Evolutionary conservation across 2,888 invertebrate genomes (phyloP).

Genomic region (Hemithea aestivaria): DNA sequence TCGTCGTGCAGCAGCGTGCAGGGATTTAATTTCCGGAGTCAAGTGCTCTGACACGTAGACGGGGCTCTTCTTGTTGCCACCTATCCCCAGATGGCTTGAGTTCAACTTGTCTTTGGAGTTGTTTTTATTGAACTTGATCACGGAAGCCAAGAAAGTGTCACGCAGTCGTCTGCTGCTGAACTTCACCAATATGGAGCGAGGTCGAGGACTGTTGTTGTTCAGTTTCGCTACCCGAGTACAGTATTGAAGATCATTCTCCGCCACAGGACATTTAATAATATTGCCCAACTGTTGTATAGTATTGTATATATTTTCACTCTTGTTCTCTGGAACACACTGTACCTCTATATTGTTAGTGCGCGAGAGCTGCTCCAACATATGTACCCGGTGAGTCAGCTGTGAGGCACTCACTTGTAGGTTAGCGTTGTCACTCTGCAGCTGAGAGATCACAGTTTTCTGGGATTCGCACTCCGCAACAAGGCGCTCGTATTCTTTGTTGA

Average conservation of each 20-base stretch:
- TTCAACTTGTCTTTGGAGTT: constrained; percentile 2
- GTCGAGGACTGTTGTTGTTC: constrained; percentile 9
- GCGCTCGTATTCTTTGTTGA: no score
- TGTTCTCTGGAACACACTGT: no score
- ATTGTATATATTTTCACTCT: constrained; percentile 22
- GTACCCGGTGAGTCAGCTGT: no score
- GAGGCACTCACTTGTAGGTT: no score
- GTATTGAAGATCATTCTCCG: constrained; percentile 19
- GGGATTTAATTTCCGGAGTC: background rate
- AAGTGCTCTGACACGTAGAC: no score
- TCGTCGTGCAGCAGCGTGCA: background rate
- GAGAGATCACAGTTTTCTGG: no score
- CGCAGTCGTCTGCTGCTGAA: constrained; percentile 12
- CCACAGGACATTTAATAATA: constrained; percentile 13
- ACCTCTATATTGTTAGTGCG: constrained; percentile 22
- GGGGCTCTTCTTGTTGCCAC: background rate
- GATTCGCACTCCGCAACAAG: no score
- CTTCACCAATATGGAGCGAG: constrained; percentile 22
- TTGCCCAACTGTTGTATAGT: constrained; percentile 23
- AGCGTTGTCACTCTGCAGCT: no score
- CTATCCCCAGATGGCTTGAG: constrained; percentile 1
- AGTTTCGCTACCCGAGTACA: constrained; percentile 22
- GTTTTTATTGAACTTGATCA: background rate
- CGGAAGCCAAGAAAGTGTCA: constrained; percentile 4
- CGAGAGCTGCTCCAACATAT: constrained; percentile 20